These are phyloP conservation scores for Campoplex capitator DNA, from an alignment of 2,888 invertebrate genomes.

Conservation along the genomic window DNA sequence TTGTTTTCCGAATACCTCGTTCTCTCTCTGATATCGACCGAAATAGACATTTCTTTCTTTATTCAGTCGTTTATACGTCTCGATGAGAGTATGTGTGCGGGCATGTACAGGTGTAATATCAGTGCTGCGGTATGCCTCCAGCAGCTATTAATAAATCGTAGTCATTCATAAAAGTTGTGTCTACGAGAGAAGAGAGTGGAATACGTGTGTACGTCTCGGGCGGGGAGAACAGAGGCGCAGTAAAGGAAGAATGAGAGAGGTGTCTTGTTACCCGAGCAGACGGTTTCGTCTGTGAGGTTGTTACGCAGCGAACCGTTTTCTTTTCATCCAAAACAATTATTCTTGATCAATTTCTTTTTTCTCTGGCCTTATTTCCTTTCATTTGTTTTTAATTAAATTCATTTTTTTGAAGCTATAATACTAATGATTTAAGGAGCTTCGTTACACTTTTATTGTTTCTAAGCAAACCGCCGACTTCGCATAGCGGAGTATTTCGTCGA, in stretches of 20 bases:
- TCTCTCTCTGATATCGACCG: not conserved
- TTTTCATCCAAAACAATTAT: not conserved
- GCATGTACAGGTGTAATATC: slow-evolving; percentile 14
- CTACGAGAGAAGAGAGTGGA: slow-evolving; percentile 45
- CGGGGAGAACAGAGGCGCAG: not conserved
- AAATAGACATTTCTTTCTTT: not conserved
- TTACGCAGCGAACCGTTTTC: not conserved
- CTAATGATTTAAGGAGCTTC: too few relatives aligned
- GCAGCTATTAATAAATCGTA: slow-evolving; percentile 49
- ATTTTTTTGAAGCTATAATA: too few relatives aligned
- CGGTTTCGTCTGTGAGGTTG: not conserved
- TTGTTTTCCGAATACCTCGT: not conserved
- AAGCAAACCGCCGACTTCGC: too few relatives aligned
- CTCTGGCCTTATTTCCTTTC: not conserved
- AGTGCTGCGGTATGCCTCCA: slow-evolving; percentile 4
- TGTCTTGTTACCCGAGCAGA: slow-evolving; percentile 3
- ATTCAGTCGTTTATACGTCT: not conserved
- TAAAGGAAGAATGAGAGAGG: slow-evolving; percentile 4
- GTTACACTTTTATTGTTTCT: too few relatives aligned
- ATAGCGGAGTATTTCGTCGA: too few relatives aligned
- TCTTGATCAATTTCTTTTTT: not conserved
- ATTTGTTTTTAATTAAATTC: not conserved
- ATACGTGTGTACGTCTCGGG: slow-evolving; percentile 22
- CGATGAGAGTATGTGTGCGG: not conserved
- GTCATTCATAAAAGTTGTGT: slow-evolving; percentile 67